A percentile compares a stretch with the other conserved stretches of the same genome.
These are phyloP conservation scores for Conchocele bisecta DNA, from an alignment of 2,888 invertebrate genomes.

Conservation along the genomic window DNA sequence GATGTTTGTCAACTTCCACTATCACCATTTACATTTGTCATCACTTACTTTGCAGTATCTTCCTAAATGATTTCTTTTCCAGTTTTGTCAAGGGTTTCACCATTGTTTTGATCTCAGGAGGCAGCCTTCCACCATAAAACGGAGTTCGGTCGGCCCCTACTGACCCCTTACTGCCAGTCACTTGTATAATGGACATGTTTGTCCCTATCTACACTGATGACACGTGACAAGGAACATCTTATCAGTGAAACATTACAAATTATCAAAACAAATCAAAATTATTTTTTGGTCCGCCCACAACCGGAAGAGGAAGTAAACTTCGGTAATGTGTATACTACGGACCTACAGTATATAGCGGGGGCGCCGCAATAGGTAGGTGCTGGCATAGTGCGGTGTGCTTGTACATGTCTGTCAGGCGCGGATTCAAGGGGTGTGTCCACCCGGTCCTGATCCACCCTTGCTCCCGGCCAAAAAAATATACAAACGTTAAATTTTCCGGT, in stretches of 20 bases:
- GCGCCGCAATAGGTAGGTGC: too few relatives aligned
- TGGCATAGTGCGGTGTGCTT: too few relatives aligned
- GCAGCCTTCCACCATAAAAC: slow-evolving; percentile 76
- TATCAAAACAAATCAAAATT: background rate
- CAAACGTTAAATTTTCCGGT: too few relatives aligned
- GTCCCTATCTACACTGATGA: background rate
- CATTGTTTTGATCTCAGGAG: slow-evolving; percentile 74
- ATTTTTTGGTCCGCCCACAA: slow-evolving; percentile 44
- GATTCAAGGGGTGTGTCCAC: too few relatives aligned
- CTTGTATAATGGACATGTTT: slow-evolving; percentile 76
- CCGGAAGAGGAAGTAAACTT: slow-evolving; percentile 40
- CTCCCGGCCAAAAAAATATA: too few relatives aligned
- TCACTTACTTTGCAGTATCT: slow-evolving; percentile 71
- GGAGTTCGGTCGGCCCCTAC: slow-evolving; percentile 72
- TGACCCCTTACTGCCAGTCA: slow-evolving; percentile 72
- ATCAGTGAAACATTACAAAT: background rate
- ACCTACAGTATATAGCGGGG: too few relatives aligned
- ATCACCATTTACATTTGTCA: too few relatives aligned
- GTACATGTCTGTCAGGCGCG: too few relatives aligned
- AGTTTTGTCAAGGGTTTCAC: slow-evolving; percentile 71
- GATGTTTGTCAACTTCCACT: too few relatives aligned
- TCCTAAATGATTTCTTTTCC: slow-evolving; percentile 73
- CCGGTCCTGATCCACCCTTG: too few relatives aligned
- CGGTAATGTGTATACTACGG: too few relatives aligned
- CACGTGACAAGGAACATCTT: background rate